A percentile compares a stretch with the other conserved stretches of the same genome.
phyloP scores from a whole-genome alignment of 37 sponge, comb jelly and placozoan genomes.

The Geodia barretti region DNA sequence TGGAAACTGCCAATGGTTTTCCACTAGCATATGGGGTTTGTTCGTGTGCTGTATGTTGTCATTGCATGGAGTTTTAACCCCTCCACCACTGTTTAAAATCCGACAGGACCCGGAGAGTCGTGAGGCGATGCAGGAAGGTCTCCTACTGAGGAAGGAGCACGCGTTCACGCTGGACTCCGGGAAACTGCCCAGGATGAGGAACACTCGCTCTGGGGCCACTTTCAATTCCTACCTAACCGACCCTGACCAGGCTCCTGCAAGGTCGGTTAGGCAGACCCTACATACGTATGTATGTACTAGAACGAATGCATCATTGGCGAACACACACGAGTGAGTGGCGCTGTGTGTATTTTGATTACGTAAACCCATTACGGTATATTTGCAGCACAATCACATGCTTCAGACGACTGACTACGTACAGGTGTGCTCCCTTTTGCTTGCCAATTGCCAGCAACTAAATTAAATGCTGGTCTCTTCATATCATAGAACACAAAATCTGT shows the following conservation, averaged over 20 bases:
- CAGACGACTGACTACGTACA: no score
- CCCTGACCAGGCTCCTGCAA: background rate
- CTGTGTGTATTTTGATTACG: background rate
- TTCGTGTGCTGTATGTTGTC: background rate
- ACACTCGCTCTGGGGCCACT: background rate
- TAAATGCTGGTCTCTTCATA: no score
- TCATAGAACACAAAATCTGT: no score
- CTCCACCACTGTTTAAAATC: background rate
- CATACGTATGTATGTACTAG: no score
- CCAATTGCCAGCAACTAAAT: no score
- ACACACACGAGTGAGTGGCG: background rate
- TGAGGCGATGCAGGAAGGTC: slow-evolving; percentile 15
- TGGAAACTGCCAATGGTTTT: no score
- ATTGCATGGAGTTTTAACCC: background rate
- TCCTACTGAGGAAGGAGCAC: background rate
- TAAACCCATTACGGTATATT: no score
- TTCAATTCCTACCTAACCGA: background rate
- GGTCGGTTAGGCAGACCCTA: no score
- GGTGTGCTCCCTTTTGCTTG: no score
- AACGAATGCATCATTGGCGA: no score
- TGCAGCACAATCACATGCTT: no score
- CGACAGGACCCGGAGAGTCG: slow-evolving; percentile 45
- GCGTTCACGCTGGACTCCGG: background rate
- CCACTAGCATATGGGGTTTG: background rate
- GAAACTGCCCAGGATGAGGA: background rate